A percentile compares a stretch with the other conserved stretches of the same genome.
Conservation (phyloP, 1,140 invertebrate species). For the Brevipalpus yothersi region DNA sequence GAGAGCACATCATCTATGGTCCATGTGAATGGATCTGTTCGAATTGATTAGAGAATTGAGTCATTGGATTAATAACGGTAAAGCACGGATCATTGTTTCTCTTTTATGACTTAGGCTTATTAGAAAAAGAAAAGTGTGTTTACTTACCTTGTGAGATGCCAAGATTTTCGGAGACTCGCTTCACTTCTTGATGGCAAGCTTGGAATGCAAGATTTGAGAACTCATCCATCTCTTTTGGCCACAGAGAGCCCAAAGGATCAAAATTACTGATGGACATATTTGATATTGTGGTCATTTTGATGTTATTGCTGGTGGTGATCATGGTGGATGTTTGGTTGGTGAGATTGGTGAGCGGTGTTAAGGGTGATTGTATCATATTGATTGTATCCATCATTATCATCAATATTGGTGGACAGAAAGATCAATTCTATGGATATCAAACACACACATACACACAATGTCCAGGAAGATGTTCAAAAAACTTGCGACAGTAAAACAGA, state of each 20-base stretch:
- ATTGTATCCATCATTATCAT: not conserved
- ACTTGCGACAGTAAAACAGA: not conserved
- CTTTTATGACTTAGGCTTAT: not conserved
- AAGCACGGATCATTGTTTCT: not conserved
- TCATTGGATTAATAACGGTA: not conserved
- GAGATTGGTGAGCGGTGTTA: not conserved
- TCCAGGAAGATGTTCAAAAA: not conserved
- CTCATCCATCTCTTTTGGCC: not conserved
- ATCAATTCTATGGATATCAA: not conserved
- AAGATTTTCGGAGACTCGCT: not conserved
- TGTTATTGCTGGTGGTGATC: not conserved
- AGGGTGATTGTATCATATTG: not conserved
- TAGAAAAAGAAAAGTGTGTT: not conserved
- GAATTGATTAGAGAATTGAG: conserved; percentile 39
- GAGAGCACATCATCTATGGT: conserved; percentile 48
- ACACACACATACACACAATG: not conserved
- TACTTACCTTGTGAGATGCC: not conserved
- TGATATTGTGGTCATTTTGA: not conserved
- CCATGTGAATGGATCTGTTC: conserved; percentile 36
- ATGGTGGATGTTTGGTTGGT: not conserved
- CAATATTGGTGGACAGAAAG: not conserved
- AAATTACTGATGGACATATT: not conserved
- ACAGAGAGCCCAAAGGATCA: not conserved
- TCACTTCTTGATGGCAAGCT: not conserved
- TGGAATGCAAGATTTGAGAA: not conserved